Conservation (phyloP, 1,140 invertebrate species). For the Samia ricini region DNA sequence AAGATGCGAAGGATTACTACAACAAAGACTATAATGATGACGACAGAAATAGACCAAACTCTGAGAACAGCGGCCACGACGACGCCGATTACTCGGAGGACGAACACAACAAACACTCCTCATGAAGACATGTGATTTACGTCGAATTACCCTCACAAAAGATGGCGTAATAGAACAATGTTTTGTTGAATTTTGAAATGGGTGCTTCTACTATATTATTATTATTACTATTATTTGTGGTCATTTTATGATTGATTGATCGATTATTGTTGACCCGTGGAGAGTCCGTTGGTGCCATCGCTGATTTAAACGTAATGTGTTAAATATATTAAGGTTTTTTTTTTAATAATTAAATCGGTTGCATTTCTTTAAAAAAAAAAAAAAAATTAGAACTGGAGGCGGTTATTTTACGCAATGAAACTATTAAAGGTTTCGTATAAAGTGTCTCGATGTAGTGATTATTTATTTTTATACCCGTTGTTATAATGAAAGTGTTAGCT, state of each 20-base stretch:
- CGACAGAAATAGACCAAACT: slow-evolving; percentile 52
- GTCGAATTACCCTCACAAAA: neutral
- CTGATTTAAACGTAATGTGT: slow-evolving; percentile 55
- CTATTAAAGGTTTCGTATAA: neutral
- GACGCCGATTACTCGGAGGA: slow-evolving; percentile 72
- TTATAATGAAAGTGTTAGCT: slow-evolving; percentile 34
- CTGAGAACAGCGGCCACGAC: slow-evolving; percentile 62
- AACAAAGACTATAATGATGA: slow-evolving; percentile 56
- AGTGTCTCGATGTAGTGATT: slow-evolving; percentile 20
- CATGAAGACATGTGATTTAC: slow-evolving; percentile 47
- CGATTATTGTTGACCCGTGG: slow-evolving; percentile 71
- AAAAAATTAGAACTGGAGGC: neutral
- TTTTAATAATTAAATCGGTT: slow-evolving; percentile 36
- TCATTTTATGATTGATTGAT: slow-evolving; percentile 63
- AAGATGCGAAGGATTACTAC: slow-evolving; percentile 62
- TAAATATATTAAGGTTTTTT: slow-evolving; percentile 39
- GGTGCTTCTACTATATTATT: slow-evolving; percentile 71
- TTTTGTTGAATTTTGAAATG: slow-evolving; percentile 64
- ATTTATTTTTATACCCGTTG: slow-evolving; percentile 36
- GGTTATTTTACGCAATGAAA: neutral
- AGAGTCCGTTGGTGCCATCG: slow-evolving; percentile 72
- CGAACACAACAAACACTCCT: slow-evolving; percentile 62
- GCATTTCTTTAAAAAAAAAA: slow-evolving; percentile 9
- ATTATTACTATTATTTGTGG: slow-evolving; percentile 70
- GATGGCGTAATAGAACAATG: slow-evolving; percentile 36